A percentile compares a stretch with the other conserved stretches of the same genome.
Evolutionary conservation across 2,797 vertebrate genomes (phyloP).

Genomic region (Parauchenoglanis ngamensis): DNA sequence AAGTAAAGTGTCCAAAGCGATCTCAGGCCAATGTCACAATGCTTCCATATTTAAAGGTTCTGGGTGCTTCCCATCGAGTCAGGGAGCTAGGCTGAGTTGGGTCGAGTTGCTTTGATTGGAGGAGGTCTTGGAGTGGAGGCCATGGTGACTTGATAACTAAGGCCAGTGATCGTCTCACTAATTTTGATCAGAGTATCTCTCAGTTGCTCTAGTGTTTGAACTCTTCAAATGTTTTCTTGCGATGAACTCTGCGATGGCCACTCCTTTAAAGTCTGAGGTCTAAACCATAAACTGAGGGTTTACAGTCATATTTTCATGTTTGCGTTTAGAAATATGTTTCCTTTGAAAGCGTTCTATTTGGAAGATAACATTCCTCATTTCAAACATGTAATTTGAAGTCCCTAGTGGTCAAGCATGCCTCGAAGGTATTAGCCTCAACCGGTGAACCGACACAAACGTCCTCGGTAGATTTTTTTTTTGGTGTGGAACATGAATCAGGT

Average conservation of each 20-base stretch:
- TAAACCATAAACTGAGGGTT: background rate
- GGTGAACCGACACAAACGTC: conserved; percentile 4
- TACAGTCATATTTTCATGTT: background rate
- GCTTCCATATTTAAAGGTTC: background rate
- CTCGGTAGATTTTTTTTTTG: background rate
- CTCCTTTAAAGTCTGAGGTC: background rate
- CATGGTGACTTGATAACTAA: conserved; percentile 14
- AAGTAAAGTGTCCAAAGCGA: background rate
- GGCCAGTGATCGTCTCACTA: too few relatives aligned
- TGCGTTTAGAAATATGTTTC: background rate
- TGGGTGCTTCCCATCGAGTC: background rate
- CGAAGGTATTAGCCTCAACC: background rate
- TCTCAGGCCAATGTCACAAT: background rate
- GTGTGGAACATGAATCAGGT: conserved; percentile 15
- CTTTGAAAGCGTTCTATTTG: background rate
- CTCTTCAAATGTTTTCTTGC: too few relatives aligned
- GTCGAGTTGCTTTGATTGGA: conserved; percentile 60
- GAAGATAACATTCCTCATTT: background rate
- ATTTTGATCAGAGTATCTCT: background rate
- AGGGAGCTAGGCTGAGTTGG: background rate
- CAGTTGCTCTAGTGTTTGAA: background rate
- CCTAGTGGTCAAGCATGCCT: background rate
- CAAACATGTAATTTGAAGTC: background rate
- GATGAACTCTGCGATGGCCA: background rate
- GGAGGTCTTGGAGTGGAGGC: conserved; percentile 58